Evolutionary conservation across 2,797 vertebrate species (phyloP), one percentile per base, ranked within the genome.

Genomic region (Enteromius radiatus): DNA sequence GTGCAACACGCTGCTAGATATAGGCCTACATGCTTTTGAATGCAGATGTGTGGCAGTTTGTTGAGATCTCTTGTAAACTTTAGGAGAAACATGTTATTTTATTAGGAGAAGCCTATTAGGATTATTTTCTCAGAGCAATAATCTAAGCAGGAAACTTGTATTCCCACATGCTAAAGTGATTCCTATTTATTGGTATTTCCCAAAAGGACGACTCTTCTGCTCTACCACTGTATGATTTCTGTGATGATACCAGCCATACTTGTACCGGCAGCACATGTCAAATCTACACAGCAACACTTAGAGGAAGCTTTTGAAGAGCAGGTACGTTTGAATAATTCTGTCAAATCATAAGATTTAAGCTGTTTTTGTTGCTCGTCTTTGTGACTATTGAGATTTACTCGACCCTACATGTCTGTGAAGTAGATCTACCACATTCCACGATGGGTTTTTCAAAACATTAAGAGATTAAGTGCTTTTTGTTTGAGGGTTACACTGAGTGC

Each of bases 271-370:
- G n/a, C n/a, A n/a, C 76, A 28, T 49, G 83, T 59, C 4, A 43
- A 47, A 23, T 69, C 75, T 59, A 12, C 74, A 64, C 65, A 45
- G 31, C 84, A 76, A 38, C 86, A 49, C 33, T 82, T 88, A 38
- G 77, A 82, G 21, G 90, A 90, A 70, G 90, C 90, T 28, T 85
- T 89, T 64, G 87, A 88, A 67, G 90, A 91, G 70, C 90, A 91
- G 88, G 90, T 91, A 84, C 5, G 23, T 70, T 31, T 15, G 11
- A 21, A 28, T 47, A 12, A 68, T n/a, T 63, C 10, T 43, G 5
- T 75, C 11, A 21, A 12, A 43, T 63, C 6, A 9, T 17, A 9
- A n/a, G 14, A 2, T 47, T 26, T 56, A 59, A 23, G 52, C 23
- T 47, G 7, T 26, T 9, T 45, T 68, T 12, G 28, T 69, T 33